A percentile compares a stretch with the other conserved stretches of the same genome.
Conservation (phyloP, 2,888 invertebrate genomes). For the Lepeophtheirus nordmannii region DNA sequence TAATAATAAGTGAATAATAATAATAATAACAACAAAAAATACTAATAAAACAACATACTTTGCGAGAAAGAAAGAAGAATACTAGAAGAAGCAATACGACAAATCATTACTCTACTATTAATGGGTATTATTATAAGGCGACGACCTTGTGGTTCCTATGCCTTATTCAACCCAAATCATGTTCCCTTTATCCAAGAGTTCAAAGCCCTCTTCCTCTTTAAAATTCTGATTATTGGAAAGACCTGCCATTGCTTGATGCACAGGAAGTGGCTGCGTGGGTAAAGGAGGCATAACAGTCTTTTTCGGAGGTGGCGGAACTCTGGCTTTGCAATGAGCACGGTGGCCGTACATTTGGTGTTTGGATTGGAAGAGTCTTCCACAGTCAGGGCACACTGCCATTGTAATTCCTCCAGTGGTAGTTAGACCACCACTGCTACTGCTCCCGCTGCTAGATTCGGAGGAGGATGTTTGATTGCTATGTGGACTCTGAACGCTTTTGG, state of each 20-base stretch:
- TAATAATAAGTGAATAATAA: too few relatives aligned
- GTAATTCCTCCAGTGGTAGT: not conserved
- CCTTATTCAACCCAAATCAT: constrained; percentile 2
- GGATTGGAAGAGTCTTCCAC: not conserved
- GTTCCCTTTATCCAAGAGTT: not conserved
- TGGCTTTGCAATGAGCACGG: constrained; percentile 2
- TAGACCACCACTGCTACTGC: too few relatives aligned
- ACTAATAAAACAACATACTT: too few relatives aligned
- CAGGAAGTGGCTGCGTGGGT: not conserved
- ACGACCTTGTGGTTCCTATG: too few relatives aligned
- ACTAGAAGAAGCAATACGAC: too few relatives aligned
- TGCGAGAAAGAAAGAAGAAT: too few relatives aligned
- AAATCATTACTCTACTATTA: too few relatives aligned
- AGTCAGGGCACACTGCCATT: not conserved
- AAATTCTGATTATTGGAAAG: not conserved
- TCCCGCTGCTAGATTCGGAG: not conserved
- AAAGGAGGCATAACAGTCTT: not conserved
- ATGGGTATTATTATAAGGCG: too few relatives aligned
- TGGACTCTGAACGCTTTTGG: not conserved
- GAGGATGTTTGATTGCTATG: not conserved
- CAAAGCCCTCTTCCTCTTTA: not conserved
- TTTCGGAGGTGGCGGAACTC: not conserved
- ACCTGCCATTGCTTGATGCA: not conserved
- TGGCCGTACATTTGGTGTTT: constrained; percentile 4
- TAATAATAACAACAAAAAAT: too few relatives aligned